A percentile compares a stretch with the other conserved stretches of the same genome.
phyloP scores from a whole-genome alignment of 2,797 vertebrate genomes.

The Mionectes olivaceus region DNA sequence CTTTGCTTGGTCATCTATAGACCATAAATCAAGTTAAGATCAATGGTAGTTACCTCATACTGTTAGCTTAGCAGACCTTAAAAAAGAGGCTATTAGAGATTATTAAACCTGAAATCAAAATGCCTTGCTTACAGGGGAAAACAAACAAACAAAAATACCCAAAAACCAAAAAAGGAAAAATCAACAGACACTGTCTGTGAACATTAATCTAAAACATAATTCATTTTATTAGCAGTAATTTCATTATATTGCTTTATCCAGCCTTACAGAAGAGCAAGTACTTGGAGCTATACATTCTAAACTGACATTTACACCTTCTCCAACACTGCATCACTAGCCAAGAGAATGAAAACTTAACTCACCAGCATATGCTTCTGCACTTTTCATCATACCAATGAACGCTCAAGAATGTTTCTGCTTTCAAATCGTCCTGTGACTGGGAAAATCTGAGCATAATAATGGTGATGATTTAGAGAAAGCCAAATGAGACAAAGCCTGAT shows the following conservation, averaged over 20 bases:
- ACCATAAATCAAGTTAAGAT: slow-evolving; percentile 59
- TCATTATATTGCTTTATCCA: slow-evolving; percentile 7
- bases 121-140: not conserved
- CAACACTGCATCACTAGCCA: not conserved
- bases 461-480: not conserved
- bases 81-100: slow-evolving; percentile 4
- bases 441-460: not conserved
- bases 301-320: slow-evolving; percentile 4
- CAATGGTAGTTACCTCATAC: slow-evolving; percentile 2
- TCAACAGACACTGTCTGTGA: not conserved
- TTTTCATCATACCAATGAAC: not conserved
- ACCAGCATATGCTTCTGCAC: not conserved
- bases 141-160: not conserved
- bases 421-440: not conserved
- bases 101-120: slow-evolving; percentile 38
- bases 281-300: not conserved
- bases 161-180: not conserved
- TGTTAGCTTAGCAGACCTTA: slow-evolving; percentile 46
- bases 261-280: not conserved
- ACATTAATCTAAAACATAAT: slow-evolving; percentile 5
- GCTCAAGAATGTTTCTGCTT: not conserved
- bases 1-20: slow-evolving; percentile 47
- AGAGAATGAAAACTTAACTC: slow-evolving; percentile 21
- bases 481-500: not conserved
- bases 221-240: not conserved